These are phyloP conservation scores for Dendrolimus houi DNA, from an alignment of 2,888 invertebrate species.

Conservation along the genomic window DNA sequence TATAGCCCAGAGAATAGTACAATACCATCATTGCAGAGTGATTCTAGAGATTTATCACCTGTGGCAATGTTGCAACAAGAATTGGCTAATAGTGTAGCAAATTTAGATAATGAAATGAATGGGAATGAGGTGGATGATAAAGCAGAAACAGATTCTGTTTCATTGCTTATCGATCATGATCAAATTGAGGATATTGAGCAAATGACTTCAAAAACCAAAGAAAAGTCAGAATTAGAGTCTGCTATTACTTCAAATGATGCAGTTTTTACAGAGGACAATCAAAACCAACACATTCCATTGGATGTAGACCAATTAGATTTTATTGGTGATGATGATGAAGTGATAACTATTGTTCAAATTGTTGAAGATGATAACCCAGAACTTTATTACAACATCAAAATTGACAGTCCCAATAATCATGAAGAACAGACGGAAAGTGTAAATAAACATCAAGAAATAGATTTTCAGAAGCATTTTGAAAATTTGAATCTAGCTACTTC, in stretches of 20 bases:
- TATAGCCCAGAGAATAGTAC: constrained; percentile 38
- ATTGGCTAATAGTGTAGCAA: constrained; percentile 5
- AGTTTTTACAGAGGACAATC: constrained; percentile 9
- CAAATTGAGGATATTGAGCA: constrained; percentile 4
- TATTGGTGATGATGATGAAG: constrained; percentile 62
- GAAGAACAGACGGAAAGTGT: constrained; percentile 19
- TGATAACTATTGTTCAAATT: constrained; percentile 69
- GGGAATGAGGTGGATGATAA: constrained; percentile 5
- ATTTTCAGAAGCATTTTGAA: constrained; percentile 59
- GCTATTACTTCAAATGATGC: background rate
- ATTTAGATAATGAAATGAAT: constrained; percentile 19
- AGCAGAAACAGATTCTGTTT: constrained; percentile 6
- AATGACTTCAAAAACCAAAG: background rate
- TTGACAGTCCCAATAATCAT: constrained; percentile 45
- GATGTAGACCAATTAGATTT: constrained; percentile 46
- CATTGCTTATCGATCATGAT: constrained; percentile 11
- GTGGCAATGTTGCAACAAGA: constrained; percentile 7
- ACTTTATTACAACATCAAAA: constrained; percentile 56
- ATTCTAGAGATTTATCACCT: constrained; percentile 44
- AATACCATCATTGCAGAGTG: constrained; percentile 22
- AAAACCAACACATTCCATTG: constrained; percentile 32
- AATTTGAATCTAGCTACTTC: constrained; percentile 42
- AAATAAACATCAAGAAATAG: constrained; percentile 29
- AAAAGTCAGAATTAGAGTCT: background rate
- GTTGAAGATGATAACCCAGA: constrained; percentile 67